Evolutionary conservation across 1,140 invertebrate species (phyloP).

Genomic region (Harpegnathos saltator): DNA sequence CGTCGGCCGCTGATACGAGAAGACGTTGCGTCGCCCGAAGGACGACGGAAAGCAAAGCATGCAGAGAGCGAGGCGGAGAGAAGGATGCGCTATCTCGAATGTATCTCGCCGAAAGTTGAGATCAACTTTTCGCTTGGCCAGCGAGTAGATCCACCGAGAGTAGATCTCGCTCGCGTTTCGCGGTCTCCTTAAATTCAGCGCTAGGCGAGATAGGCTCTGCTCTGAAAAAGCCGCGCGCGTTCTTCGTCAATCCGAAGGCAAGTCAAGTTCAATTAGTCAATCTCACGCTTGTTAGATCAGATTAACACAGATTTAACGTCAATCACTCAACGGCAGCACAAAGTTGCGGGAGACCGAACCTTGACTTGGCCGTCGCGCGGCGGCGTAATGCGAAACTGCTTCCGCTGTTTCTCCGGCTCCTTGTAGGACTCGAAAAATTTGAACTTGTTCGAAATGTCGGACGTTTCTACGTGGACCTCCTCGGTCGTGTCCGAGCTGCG

Average conservation of each 20-base stretch:
- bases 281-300: slow-evolving; percentile 34
- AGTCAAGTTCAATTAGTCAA: slow-evolving; percentile 40
- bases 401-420: slow-evolving; percentile 89
- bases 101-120: neutral
- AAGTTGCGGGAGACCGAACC: slow-evolving; percentile 83
- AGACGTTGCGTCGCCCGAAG: neutral
- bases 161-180: too few relatives aligned
- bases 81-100: neutral
- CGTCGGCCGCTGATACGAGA: slow-evolving; percentile 16
- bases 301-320: slow-evolving; percentile 11
- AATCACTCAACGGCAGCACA: slow-evolving; percentile 25
- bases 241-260: neutral
- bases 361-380: slow-evolving; percentile 91
- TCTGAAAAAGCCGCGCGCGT: too few relatives aligned
- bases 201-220: too few relatives aligned
- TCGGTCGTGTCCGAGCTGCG: slow-evolving; percentile 90
- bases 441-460: slow-evolving; percentile 93
- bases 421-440: slow-evolving; percentile 96
- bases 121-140: too few relatives aligned
- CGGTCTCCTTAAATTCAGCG: too few relatives aligned
- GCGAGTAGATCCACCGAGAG: too few relatives aligned
- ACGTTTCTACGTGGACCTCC: slow-evolving; percentile 92
- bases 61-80: too few relatives aligned
- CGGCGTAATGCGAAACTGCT: slow-evolving; percentile 94
- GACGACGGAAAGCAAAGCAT: neutral